A percentile compares a stretch with the other conserved stretches of the same genome.
These are phyloP conservation scores for Strongylocentrotus purpuratus DNA, from an alignment of 35 echinoderm and acorn worm genomes.

Conservation along the genomic window DNA sequence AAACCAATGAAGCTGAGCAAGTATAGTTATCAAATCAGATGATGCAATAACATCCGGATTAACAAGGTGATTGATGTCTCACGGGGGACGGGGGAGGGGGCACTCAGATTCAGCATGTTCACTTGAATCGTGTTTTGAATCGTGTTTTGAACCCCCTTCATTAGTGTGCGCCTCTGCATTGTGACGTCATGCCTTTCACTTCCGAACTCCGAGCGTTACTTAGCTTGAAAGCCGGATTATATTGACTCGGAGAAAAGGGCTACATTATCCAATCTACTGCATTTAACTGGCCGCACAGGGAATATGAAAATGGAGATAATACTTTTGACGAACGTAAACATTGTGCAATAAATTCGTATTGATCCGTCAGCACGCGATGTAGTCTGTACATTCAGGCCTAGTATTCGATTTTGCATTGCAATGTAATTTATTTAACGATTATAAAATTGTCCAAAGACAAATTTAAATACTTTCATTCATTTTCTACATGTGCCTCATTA, in stretches of 20 bases:
- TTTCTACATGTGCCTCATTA: no score
- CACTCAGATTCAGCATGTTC: no score
- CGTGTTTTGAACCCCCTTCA: background rate
- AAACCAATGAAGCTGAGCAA: no score
- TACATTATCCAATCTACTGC: slow-evolving; percentile 12
- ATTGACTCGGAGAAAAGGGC: background rate
- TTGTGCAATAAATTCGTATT: background rate
- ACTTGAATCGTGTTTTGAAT: no score
- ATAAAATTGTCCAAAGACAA: no score
- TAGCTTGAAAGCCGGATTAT: background rate
- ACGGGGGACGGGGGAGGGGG: no score
- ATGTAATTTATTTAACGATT: no score
- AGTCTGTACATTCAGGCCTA: background rate
- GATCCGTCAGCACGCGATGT: background rate
- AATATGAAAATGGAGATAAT: background rate
- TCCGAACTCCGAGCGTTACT: background rate
- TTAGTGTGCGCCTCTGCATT: background rate
- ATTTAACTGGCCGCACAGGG: slow-evolving; percentile 7
- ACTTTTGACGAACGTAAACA: background rate
- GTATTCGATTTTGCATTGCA: background rate
- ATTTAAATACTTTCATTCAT: no score
- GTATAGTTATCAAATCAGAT: no score
- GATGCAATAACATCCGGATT: no score
- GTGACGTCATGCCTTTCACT: background rate
- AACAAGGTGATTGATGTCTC: no score